Evolutionary conservation across 2,797 vertebrate species (phyloP).

Genomic region (Sebastiscus albofasciatus): DNA sequence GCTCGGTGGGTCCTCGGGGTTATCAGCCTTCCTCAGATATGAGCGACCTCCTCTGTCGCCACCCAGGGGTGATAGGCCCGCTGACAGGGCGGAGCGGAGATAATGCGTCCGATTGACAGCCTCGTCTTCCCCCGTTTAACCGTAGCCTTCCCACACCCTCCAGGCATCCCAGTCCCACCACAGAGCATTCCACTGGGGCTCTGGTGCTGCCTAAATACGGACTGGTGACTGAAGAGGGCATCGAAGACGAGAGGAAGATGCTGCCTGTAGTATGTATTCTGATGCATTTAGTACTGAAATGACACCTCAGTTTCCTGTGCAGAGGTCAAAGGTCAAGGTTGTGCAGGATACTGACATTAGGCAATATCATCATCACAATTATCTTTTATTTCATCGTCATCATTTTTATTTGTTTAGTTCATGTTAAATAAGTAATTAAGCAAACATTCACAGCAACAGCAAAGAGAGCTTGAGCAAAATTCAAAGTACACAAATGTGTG

Average conservation of each 20-base stretch:
- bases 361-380: not conserved
- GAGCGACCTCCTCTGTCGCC: slow-evolving; percentile 77
- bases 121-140: slow-evolving; percentile 17
- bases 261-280: not conserved
- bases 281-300: not conserved
- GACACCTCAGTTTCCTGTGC: not conserved
- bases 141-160: slow-evolving; percentile 4
- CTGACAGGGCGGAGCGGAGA: slow-evolving; percentile 70
- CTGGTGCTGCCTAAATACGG: slow-evolving; percentile 22
- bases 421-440: not conserved
- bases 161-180: slow-evolving; percentile 14
- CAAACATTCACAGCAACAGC: not conserved
- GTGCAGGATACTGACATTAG: not conserved
- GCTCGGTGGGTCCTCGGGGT: slow-evolving; percentile 57
- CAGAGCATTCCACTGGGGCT: slow-evolving; percentile 45
- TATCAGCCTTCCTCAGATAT: slow-evolving; percentile 79
- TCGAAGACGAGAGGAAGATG: not conserved
- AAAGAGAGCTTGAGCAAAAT: not conserved
- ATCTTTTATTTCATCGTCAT: not conserved
- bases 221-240: slow-evolving; percentile 48
- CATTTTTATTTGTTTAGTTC: not conserved
- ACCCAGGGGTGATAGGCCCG: slow-evolving; percentile 71
- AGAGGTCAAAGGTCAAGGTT: slow-evolving; percentile 17
- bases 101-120: slow-evolving; percentile 77
- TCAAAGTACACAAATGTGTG: not conserved